Base-by-base conservation (phyloP, 1,140 invertebrate species). In the Thaumetopoea pityocampa region DNA sequence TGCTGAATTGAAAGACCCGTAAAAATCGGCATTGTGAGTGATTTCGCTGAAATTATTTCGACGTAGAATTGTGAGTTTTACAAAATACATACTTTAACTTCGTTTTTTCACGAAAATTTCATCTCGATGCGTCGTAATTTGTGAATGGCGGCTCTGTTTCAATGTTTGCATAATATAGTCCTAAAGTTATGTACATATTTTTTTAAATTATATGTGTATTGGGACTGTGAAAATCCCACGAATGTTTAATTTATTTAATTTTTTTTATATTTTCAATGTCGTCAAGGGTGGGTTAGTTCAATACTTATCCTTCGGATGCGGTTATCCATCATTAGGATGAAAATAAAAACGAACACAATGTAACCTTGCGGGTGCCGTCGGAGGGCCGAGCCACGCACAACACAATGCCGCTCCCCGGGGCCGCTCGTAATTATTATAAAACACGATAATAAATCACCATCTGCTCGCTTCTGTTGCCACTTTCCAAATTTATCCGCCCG, bases 401-500 rank as follows among this genome's bases (percentile, higher is more conserved):
- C 56, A 73, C 62, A 74, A 69, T 62, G 59, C 53, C 51, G 43
- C 53, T 55, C 53, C 55, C 59, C 41, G 48, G 47, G 34, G 40
- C 35, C 50, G 47, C 58, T 46, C 60, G 57, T 76, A 70, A 78
- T 82, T 77, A 79, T 76, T 69, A 74, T 73, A 76, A 79, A 79
- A 78, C 62, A 65, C 56, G 37, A 78, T 71, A 72, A 79, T 82
- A 80, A 78, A 80, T 80, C 76, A 76, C 65, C 73, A 78, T 72
- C 66, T 78, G 70, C 59, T 56, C 61, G 57, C 64, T 66, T 56
- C 66, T 71, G 69, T 70, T 69, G 63, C 62, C 60, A 66, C 64
- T 64, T 68, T 67, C 66, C 64, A 66, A 82, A 79, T 71, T 67
- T 72, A 77, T 71, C 65, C 60, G 55, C 42, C 30, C 54, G 41